Evolutionary conservation across 2,888 invertebrate species (phyloP).

Genomic region (Melanophora roralis): DNA sequence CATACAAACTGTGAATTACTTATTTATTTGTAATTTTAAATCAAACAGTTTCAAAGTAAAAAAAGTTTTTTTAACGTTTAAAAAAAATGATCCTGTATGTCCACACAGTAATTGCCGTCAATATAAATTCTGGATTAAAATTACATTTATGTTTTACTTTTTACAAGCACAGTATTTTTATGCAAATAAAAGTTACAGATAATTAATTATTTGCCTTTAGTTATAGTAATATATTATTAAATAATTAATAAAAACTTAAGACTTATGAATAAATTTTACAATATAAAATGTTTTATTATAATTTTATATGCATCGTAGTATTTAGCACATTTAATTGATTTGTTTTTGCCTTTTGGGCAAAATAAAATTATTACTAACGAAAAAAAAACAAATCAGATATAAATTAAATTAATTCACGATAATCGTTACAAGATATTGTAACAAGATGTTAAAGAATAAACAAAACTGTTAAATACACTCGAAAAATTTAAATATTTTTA

Average conservation of each 20-base stretch:
- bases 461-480: too few relatives aligned
- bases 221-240: slow-evolving; percentile 60
- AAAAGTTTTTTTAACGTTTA: too few relatives aligned
- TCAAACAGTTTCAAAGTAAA: too few relatives aligned
- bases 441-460: slow-evolving; percentile 4
- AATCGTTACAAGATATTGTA: slow-evolving; percentile 7
- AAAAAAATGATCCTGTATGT: too few relatives aligned
- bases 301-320: slow-evolving; percentile 1
- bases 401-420: slow-evolving; percentile 19
- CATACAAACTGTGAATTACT: too few relatives aligned
- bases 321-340: slow-evolving; percentile 25
- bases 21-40: too few relatives aligned
- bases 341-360: slow-evolving; percentile 23
- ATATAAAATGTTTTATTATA: background rate
- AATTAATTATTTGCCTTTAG: slow-evolving; percentile 50
- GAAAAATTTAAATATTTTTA: too few relatives aligned
- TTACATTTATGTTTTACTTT: background rate
- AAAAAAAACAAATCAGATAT: background rate
- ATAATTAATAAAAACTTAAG: slow-evolving; percentile 58
- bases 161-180: background rate
- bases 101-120: too few relatives aligned
- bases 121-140: slow-evolving; percentile 5
- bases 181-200: slow-evolving; percentile 42
- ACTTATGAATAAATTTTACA: slow-evolving; percentile 28
- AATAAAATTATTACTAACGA: too few relatives aligned